Percentiles rank a stretch among this genome's conserved stretches.
These are phyloP conservation scores for Acestrorhynchus altus DNA, from an alignment of 2,797 vertebrate genomes.

Conservation along the genomic window DNA sequence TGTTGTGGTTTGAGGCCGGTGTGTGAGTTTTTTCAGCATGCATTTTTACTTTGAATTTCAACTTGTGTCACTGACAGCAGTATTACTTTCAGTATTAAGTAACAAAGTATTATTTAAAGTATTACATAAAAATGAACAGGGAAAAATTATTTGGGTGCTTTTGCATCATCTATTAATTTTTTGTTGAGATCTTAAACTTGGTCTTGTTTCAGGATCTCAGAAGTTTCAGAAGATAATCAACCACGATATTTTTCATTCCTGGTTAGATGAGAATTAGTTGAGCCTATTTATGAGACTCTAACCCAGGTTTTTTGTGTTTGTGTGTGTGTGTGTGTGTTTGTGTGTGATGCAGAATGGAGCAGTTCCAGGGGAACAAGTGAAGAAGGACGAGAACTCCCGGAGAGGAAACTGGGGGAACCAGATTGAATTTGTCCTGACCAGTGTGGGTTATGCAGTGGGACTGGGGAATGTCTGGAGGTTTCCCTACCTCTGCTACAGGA, in stretches of 20 bases:
- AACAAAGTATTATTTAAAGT: too few species aligned
- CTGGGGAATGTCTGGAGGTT: slow-evolving; percentile 99
- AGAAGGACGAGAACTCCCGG: slow-evolving; percentile 91
- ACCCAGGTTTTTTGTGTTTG: neutral
- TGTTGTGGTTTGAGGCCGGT: too few species aligned
- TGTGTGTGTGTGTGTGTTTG: slow-evolving; percentile 5
- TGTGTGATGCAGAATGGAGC: slow-evolving; percentile 89
- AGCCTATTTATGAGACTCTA: neutral
- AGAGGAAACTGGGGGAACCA: slow-evolving; percentile 99
- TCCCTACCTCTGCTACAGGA: slow-evolving; percentile 98
- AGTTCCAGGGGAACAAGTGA: slow-evolving; percentile 91
- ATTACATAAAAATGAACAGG: too few species aligned
- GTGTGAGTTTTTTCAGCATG: too few species aligned
- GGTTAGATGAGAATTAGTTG: neutral
- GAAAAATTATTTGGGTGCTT: too few species aligned
- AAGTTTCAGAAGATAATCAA: neutral
- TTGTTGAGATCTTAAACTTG: too few species aligned
- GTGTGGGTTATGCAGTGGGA: slow-evolving; percentile 97
- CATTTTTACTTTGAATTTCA: too few species aligned
- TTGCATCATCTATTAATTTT: too few species aligned
- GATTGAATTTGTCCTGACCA: slow-evolving; percentile 98
- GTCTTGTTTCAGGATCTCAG: neutral
- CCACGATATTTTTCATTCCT: too few species aligned
- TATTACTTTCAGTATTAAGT: too few species aligned
- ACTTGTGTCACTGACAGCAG: too few species aligned